Conservation (phyloP, 2,888 invertebrate species). For the Antheraea yamamai region DNA sequence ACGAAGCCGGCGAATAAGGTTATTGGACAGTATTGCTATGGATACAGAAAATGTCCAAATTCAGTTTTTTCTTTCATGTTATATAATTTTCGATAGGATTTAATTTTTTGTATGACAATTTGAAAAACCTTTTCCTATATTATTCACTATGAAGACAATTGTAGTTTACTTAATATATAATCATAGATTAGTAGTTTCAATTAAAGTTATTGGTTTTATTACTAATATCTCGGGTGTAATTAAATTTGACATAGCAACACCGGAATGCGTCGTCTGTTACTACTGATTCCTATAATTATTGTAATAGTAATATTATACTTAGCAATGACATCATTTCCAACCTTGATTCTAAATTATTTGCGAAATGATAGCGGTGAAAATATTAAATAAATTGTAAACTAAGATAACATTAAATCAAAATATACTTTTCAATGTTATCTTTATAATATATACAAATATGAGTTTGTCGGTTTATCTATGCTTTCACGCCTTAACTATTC, state of each 20-base stretch:
- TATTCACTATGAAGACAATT: no score
- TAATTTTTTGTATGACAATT: not conserved
- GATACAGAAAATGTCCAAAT: not conserved
- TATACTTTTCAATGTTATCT: no score
- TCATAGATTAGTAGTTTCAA: no score
- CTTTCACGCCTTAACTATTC: no score
- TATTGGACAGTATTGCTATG: conserved; percentile 24
- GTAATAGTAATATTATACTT: not conserved
- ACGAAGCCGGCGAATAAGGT: conserved; percentile 27
- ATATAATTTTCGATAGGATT: not conserved
- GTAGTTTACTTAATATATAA: no score
- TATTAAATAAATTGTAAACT: not conserved
- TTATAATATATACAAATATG: no score
- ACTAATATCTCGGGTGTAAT: no score
- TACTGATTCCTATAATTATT: not conserved
- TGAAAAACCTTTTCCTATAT: no score
- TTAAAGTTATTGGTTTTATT: no score
- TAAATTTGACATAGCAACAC: no score
- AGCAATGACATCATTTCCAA: not conserved
- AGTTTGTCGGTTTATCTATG: no score
- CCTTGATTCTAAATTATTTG: not conserved
- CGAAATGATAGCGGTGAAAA: not conserved
- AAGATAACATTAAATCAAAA: no score
- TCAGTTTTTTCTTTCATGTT: not conserved
- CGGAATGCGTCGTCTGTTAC: not conserved